Conservation (phyloP, 2,797 vertebrate genomes). For the Lithobates sylvaticus region DNA sequence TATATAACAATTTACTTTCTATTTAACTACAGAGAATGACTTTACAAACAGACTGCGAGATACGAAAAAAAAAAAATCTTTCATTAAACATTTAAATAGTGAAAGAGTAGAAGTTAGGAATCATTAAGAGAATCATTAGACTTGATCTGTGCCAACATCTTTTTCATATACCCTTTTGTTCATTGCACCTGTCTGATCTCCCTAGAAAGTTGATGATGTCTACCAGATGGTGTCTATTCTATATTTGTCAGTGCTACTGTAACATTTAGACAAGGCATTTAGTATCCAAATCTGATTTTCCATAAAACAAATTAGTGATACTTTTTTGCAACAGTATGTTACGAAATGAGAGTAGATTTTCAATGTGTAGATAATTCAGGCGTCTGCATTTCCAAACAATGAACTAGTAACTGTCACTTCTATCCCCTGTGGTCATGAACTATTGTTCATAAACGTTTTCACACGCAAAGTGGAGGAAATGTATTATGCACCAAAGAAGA, state of each 20-base stretch:
- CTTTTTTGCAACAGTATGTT: background rate
- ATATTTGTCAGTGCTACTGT: background rate
- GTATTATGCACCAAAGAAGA: too few species aligned
- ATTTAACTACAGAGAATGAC: background rate
- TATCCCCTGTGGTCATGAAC: too few species aligned
- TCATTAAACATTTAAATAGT: slow-evolving; percentile 55
- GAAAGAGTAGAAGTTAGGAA: slow-evolving; percentile 43
- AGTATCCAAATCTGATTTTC: background rate
- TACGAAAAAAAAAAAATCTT: background rate
- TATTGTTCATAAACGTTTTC: too few species aligned
- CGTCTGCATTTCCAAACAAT: too few species aligned
- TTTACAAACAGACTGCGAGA: background rate
- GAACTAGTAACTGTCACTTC: too few species aligned
- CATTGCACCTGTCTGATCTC: slow-evolving; percentile 38
- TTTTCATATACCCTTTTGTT: slow-evolving; percentile 47
- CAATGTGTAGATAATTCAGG: background rate
- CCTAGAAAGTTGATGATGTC: slow-evolving; percentile 37
- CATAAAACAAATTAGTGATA: background rate
- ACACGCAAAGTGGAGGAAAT: too few species aligned
- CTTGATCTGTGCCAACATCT: slow-evolving; percentile 26
- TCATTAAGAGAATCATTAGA: slow-evolving; percentile 37
- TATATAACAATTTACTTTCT: background rate
- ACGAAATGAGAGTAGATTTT: background rate
- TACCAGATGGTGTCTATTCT: slow-evolving; percentile 45
- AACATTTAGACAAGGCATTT: background rate